phyloP scores from a whole-genome alignment of 1,140 invertebrate genomes.

The Trichoplusia ni region DNA sequence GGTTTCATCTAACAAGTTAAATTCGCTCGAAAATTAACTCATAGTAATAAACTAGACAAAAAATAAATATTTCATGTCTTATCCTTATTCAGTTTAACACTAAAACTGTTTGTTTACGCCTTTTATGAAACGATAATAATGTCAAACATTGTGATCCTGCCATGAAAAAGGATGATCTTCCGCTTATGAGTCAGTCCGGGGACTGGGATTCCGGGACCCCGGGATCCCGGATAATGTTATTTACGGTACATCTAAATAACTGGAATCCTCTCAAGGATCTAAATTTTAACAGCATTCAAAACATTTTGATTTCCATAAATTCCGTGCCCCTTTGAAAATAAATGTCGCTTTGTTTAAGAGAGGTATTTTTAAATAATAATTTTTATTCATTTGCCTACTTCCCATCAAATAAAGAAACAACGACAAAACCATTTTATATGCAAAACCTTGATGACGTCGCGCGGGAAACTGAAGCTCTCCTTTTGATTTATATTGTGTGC shows the following conservation, averaged over 20 bases:
- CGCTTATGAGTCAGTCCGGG: slow-evolving; percentile 29
- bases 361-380: neutral
- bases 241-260: slow-evolving; percentile 28
- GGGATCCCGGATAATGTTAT: slow-evolving; percentile 36
- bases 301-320: neutral
- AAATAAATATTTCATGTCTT: no score
- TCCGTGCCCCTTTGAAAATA: neutral
- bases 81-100: no score
- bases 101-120: neutral
- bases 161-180: slow-evolving; percentile 33
- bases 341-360: neutral
- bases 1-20: no score
- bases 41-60: no score
- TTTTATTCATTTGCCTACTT: no score
- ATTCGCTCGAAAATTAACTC: no score
- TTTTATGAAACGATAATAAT: slow-evolving; percentile 33
- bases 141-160: neutral
- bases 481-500: no score
- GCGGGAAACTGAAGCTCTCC: no score
- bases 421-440: no score
- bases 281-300: neutral
- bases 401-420: no score
- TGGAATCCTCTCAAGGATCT: neutral
- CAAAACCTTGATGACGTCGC: no score
- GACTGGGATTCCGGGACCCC: slow-evolving; percentile 9